Evolutionary conservation across 1,140 invertebrate genomes (phyloP), one percentile per base, ranked within the genome.

Genomic region (Drosophila repleta): DNA sequence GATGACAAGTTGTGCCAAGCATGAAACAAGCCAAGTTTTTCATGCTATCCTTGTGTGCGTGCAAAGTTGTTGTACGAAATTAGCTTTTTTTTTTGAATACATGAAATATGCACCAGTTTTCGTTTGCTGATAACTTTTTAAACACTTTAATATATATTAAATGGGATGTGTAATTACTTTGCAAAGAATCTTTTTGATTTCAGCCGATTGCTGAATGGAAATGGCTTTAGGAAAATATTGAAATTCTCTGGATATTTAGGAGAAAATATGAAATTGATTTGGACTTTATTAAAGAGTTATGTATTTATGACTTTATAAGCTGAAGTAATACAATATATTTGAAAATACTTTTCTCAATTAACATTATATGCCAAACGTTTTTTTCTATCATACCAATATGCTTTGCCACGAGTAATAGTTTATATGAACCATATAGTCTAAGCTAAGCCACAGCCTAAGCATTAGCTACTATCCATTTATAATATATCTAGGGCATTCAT

Each of bases 1-100:
- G 70, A 75, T 85, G 81, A 87, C 82, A 87, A 87, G 82, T 82
- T 72, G 63, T 78, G 74, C 74, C 55, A 72, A 76, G 74, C 60
- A 75, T 51, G 65, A 45, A 32, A 75, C 64, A 62, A 74, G 60
- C 8, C 51, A 56, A 49, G 35, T 57, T 26, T 57, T 76, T 82
- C 51, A 21, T 49, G 20, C 56, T 67, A 62, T 57, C 65, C 56
- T 26, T 56, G 29, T 55, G 4, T 29, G 29, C 8, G 29, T 55
- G 39, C 43, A 65, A 52, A 58, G 37, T 66, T 66, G 20, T 58
- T 65, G 45, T 18, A 35, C 21, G n/a, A 55, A 35, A 52, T 46
- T 24, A 51, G 71, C 64, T 51, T 66, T 7, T 29, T 13, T 35
- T 52, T 43, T 24, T n/a, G 11, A 26, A 15, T 4, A 15, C 4